These are phyloP conservation scores for Hyppa rectilinea DNA, from an alignment of 2,888 invertebrate species.

Conservation along the genomic window DNA sequence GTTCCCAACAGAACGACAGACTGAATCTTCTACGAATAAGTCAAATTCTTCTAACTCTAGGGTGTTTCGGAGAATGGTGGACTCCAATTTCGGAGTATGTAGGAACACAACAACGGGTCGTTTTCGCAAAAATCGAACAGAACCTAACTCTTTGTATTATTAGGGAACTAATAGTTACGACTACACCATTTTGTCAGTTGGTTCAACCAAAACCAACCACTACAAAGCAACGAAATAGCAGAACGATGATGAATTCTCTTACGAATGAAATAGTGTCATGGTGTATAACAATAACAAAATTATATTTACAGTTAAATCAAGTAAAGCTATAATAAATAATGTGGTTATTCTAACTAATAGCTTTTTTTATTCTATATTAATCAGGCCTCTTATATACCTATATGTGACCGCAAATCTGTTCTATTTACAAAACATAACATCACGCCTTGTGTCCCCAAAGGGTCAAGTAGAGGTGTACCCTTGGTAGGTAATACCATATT, in stretches of 20 bases:
- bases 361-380: neutral
- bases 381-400: neutral
- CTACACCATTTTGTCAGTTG: neutral
- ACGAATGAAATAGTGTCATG: neutral
- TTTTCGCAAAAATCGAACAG: no score
- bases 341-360: neutral
- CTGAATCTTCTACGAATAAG: no score
- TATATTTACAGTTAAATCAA: neutral
- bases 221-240: neutral
- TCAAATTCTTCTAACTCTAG: no score
- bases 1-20: no score
- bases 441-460: no score
- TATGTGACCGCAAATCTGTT: neutral
- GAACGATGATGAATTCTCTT: neutral
- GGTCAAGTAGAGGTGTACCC: no score
- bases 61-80: no score
- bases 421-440: no score
- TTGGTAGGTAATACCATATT: no score
- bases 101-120: no score
- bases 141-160: no score
- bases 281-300: neutral
- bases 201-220: neutral
- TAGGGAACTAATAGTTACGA: neutral
- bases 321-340: neutral
- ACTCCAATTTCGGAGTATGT: no score